phyloP scores from a whole-genome alignment of 2,113 vertebrate species.

The Solenodon paradoxus region DNA sequence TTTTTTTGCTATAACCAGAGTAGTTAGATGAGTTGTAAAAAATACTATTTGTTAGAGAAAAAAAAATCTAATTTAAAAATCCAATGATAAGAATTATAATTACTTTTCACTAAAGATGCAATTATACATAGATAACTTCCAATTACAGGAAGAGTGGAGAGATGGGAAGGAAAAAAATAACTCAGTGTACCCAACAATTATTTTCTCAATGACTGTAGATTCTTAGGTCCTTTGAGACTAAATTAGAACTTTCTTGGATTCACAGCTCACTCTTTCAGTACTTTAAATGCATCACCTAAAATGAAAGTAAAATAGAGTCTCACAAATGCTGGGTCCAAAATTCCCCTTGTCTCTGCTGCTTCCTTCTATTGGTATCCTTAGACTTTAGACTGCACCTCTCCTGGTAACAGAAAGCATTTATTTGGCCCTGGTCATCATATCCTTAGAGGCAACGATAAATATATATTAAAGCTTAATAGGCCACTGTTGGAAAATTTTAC shows the following conservation, averaged over 20 bases:
- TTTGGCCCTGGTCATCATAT: background rate
- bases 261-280: background rate
- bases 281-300: background rate
- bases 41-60: slow-evolving; percentile 70
- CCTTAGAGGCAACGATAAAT: background rate
- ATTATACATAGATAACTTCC: slow-evolving; percentile 81
- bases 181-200: slow-evolving; percentile 65
- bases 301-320: background rate
- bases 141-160: slow-evolving; percentile 76
- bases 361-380: background rate
- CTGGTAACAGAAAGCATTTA: background rate
- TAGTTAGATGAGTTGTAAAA: slow-evolving; percentile 60
- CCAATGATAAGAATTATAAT: slow-evolving; percentile 82
- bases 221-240: background rate
- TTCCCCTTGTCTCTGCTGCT: background rate
- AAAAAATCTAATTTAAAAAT: slow-evolving; percentile 80
- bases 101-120: slow-evolving; percentile 78
- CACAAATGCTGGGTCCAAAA: background rate
- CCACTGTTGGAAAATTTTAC: background rate
- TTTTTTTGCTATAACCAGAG: slow-evolving; percentile 37
- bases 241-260: background rate
- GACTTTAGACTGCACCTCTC: background rate
- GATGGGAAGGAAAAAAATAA: slow-evolving; percentile 52
- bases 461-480: background rate
- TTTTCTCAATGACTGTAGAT: slow-evolving; percentile 55